Conservation (phyloP, 2,797 vertebrate species). For the Nyctibius grandis region DNA sequence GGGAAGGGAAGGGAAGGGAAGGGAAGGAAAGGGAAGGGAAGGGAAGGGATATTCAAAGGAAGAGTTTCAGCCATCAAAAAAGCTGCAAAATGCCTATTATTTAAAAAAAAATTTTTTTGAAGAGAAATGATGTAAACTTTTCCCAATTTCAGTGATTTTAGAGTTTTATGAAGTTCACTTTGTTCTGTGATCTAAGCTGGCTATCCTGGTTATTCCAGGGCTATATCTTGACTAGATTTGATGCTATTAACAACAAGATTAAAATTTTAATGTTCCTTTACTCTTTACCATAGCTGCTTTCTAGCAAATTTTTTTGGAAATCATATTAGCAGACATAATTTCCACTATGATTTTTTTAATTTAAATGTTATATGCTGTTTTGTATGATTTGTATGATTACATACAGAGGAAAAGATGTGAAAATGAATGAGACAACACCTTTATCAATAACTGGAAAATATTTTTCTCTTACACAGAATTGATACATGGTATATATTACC, state of each 20-base stretch:
- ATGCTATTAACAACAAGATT: background rate
- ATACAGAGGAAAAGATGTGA: background rate
- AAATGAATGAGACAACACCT: background rate
- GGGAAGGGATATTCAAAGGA: background rate
- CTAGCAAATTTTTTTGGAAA: background rate
- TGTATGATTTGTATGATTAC: too few species aligned
- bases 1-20: too few species aligned
- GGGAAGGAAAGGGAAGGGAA: background rate
- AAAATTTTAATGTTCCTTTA: background rate
- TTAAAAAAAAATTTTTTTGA: too few species aligned
- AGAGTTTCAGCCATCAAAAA: background rate
- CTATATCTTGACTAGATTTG: background rate
- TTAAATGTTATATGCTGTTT: background rate
- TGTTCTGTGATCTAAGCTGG: background rate
- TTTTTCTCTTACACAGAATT: background rate
- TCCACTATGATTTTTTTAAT: too few species aligned
- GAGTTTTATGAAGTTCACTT: background rate
- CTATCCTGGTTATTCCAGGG: background rate
- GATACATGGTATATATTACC: background rate
- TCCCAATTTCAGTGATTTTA: accelerated
- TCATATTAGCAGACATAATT: background rate
- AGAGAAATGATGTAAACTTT: background rate
- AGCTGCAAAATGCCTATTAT: background rate
- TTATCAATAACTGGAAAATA: background rate
- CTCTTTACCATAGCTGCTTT: background rate